These are phyloP conservation scores for Promerops cafer DNA, from an alignment of 2,113 vertebrate genomes.

Conservation along the genomic window DNA sequence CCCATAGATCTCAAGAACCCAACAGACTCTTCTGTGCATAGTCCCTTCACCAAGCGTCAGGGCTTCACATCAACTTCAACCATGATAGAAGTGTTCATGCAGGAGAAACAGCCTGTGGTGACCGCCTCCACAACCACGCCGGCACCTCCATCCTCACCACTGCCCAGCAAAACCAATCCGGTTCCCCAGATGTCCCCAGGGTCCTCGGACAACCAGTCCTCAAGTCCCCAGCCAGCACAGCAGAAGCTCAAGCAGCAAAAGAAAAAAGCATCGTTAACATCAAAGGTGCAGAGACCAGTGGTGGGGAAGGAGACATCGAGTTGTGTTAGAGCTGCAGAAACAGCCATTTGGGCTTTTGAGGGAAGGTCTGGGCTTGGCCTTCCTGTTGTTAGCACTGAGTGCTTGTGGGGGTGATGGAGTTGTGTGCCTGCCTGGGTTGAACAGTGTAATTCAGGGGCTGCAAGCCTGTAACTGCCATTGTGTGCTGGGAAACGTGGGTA, in stretches of 20 bases:
- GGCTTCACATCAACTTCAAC: constrained; percentile 86
- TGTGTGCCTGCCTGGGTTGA: not conserved
- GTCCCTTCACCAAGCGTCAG: constrained; percentile 89
- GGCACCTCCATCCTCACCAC: constrained; percentile 78
- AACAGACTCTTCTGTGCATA: constrained; percentile 80
- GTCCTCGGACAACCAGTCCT: constrained; percentile 89
- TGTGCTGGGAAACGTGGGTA: not conserved
- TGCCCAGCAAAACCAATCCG: constrained; percentile 74
- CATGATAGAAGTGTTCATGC: constrained; percentile 95
- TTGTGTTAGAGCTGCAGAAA: not conserved
- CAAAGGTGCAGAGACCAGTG: constrained; percentile 74
- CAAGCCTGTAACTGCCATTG: not conserved
- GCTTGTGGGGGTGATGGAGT: not conserved
- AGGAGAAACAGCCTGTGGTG: constrained; percentile 84
- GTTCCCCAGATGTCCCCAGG: constrained; percentile 86
- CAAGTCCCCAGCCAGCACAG: constrained; percentile 93
- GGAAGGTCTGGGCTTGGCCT: not conserved
- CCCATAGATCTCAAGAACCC: constrained; percentile 85
- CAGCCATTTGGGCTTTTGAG: not conserved
- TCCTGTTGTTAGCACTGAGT: not conserved
- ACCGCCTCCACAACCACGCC: constrained; percentile 69
- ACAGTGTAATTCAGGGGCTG: not conserved
- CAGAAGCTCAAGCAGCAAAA: constrained; percentile 96
- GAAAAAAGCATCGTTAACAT: constrained; percentile 90
- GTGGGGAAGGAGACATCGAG: not conserved